These are phyloP conservation scores for Hypercompe scribonia DNA, from an alignment of 2,888 invertebrate species.

Conservation along the genomic window DNA sequence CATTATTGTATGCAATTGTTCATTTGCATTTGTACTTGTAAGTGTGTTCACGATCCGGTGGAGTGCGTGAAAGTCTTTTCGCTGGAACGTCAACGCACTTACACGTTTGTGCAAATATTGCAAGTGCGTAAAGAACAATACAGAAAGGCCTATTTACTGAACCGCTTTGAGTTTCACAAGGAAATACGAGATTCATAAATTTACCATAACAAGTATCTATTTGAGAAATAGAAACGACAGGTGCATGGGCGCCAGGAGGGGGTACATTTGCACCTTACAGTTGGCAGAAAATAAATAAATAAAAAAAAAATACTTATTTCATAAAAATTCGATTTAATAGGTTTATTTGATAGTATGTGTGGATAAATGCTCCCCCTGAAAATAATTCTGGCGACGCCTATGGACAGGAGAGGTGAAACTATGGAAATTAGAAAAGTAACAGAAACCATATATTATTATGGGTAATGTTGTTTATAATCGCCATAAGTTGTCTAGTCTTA, in stretches of 20 bases:
- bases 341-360: too few species aligned
- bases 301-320: too few species aligned
- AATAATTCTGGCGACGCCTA: too few species aligned
- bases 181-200: neutral
- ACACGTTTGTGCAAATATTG: neutral
- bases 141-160: neutral
- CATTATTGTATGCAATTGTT: neutral
- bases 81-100: neutral
- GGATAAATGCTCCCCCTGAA: too few species aligned
- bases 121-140: neutral
- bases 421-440: neutral
- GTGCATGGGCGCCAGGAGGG: too few species aligned
- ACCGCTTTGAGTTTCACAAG: neutral
- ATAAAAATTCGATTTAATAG: too few species aligned
- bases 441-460: neutral
- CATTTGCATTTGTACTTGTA: slow-evolving; percentile 1
- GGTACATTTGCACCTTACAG: too few species aligned
- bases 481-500: too few species aligned
- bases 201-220: neutral
- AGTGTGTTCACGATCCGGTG: neutral
- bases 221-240: neutral
- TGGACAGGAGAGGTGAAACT: neutral
- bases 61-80: neutral
- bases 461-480: neutral
- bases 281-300: too few species aligned